Percentiles rank a stretch among this genome's conserved stretches.
phyloP scores from a whole-genome alignment of 1,140 invertebrate species.

The Ceratina japonica region DNA sequence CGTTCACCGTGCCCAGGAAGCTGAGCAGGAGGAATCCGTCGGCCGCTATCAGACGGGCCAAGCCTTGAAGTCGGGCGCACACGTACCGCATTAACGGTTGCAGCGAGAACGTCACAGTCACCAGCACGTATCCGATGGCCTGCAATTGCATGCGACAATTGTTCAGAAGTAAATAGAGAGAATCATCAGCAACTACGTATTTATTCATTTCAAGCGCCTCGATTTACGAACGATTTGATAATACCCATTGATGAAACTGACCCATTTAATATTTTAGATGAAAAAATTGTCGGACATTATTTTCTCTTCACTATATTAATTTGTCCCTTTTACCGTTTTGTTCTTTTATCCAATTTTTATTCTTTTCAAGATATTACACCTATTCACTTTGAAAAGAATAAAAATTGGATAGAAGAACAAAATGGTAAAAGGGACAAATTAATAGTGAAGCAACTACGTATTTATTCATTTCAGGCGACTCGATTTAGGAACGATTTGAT shows the following conservation, averaged over 20 bases:
- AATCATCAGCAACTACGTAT: background rate
- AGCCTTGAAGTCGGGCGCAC: constrained; percentile 84
- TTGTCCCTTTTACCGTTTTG: background rate
- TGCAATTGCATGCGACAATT: constrained; percentile 72
- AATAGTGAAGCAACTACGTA: no score
- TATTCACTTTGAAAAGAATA: no score
- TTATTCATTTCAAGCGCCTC: constrained; percentile 8
- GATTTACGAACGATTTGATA: constrained; percentile 22
- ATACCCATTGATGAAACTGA: background rate
- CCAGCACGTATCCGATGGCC: constrained; percentile 87
- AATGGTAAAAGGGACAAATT: no score
- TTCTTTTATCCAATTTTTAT: no score
- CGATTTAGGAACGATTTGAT: no score
- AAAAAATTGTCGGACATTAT: constrained; percentile 6
- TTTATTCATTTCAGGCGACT: no score
- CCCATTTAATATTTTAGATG: background rate
- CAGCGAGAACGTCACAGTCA: constrained; percentile 85
- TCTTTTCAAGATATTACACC: no score
- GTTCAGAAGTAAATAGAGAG: constrained; percentile 26
- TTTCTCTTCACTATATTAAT: background rate
- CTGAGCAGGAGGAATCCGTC: constrained; percentile 88
- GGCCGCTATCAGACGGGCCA: constrained; percentile 83
- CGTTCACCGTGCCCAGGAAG: constrained; percentile 90
- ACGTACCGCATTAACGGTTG: constrained; percentile 86
- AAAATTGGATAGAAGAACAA: no score